Base-by-base conservation (phyloP, 1,140 invertebrate genomes). In the Tetranychus cinnabarinus region DNA sequence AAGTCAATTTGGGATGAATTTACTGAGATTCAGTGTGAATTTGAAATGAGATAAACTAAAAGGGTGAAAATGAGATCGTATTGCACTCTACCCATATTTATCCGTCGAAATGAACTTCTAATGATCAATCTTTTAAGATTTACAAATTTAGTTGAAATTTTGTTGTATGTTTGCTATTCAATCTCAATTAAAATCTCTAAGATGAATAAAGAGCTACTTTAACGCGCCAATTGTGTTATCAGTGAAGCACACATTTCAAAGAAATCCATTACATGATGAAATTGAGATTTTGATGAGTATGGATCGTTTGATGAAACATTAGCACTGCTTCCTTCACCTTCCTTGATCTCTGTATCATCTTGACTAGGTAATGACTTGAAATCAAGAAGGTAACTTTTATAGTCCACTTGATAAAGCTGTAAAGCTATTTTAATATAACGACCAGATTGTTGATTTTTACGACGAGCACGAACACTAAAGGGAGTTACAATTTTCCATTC, bases 191-290 rank as follows among this genome's bases (percentile, higher is more conserved):
- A 23, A 23, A 23, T 23, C 23, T 23, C 23, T 23, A 23, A 23
- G 8, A 31, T 6, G 7, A 33, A 52, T 23, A 8, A 33, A 52
- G 50, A 56, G 23, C 36, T 36, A 35, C 8, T 36, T 36, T 23
- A 97, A 74, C 92, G 84, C 37, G 95, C 93, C 57, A 99, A 76
- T 68, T 97, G 91, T 57, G 92, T 93, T 67, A 99, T 98, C 15
- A 99, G 77, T 36, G 88, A 86, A 34, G 95, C 91, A 74, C 95
- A 98, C 90, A 98, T 97, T 77, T 99, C 95, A 73, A 99, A 98
- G 76, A 99, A 99, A 77, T 98, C 93, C 86, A 98, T 95, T 3
- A 92, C 97, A 72, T 97, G 90, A 70, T 97, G 91, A 35, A 82
- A 77, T 58, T 70, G 70, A 45, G 56, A 59, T 23, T 37, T 59